Evolutionary conservation across 1,140 invertebrate species (phyloP).

Genomic region (Ceratina japonica): DNA sequence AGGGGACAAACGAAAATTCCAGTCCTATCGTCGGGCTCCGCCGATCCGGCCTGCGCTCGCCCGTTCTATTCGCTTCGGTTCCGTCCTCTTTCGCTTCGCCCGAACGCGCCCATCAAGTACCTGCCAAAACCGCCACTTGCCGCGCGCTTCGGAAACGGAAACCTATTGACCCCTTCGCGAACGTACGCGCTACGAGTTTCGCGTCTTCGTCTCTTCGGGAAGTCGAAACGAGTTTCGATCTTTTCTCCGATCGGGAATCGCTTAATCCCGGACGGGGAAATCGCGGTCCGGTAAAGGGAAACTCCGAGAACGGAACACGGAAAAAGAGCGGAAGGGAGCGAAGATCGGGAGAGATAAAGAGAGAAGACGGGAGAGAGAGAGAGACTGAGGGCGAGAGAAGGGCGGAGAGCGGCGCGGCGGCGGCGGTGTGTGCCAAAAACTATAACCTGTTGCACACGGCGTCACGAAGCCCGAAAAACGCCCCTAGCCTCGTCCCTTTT

Average conservation of each 20-base stretch:
- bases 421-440: slow-evolving; percentile 79
- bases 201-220: not conserved
- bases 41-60: slow-evolving; percentile 8
- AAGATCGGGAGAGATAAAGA: slow-evolving; percentile 48
- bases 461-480: slow-evolving; percentile 78
- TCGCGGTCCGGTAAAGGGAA: slow-evolving; percentile 43
- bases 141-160: too few relatives aligned
- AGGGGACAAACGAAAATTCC: slow-evolving; percentile 55
- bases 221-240: too few relatives aligned
- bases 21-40: slow-evolving; percentile 37
- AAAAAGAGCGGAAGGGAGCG: slow-evolving; percentile 44
- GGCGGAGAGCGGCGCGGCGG: slow-evolving; percentile 62
- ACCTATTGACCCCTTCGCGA: not conserved
- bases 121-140: slow-evolving; percentile 30
- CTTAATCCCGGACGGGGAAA: slow-evolving; percentile 14
- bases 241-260: too few relatives aligned
- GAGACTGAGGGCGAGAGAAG: slow-evolving; percentile 53
- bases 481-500: slow-evolving; percentile 73
- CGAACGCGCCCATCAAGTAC: slow-evolving; percentile 25
- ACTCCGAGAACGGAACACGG: slow-evolving; percentile 57
- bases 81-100: not conserved
- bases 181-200: not conserved
- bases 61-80: not conserved
- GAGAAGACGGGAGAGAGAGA: slow-evolving; percentile 45
- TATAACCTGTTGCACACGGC: slow-evolving; percentile 78